Base-by-base conservation (phyloP, 2,113 vertebrate genomes). In the Pseudois nayaur region DNA sequence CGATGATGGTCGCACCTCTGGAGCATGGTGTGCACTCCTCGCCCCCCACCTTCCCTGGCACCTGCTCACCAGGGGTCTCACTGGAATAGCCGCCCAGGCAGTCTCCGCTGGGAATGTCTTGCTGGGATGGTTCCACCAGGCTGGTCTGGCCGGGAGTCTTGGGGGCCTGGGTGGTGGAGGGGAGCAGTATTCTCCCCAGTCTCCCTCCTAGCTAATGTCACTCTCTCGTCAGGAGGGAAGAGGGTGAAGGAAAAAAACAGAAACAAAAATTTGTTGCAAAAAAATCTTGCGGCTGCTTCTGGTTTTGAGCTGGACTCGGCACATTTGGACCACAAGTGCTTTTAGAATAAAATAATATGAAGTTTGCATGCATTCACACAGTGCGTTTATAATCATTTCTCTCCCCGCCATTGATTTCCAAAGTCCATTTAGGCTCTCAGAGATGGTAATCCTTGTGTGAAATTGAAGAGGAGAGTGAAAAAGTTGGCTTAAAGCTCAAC, bases 61-160 rank as follows among this genome's bases (percentile, higher is more conserved):
- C 45, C 45, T 0, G 3, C 29, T 50, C 29, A 12, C 29, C 5
- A 2, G 5, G 29, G 36, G 23, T 45, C 40, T 76, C 64, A 36
- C n/a, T 5, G 1, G 17, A 12, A 23, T 19, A 71, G n/a, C 67
- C 67, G 40, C 67, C n/a, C 10, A 3, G 67, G 19, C n/a, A 12
- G 67, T 40, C 67, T 23, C 67, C 2, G 1, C 67, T 40, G 19
- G 64, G 76, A 48, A 17, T 16, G 43, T 5, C 43, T 48, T 2
- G 1, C n/a, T 36, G 64, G 9, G 9, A 11, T 21, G 17, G n/a
- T 1, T 19, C 19, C n/a, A 21, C 33, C 0, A 9, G 64, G n/a
- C 64, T 71, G 12, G 40, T 29, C 23, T 29, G 74, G 40, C 40
- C 6, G 13, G 40, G 45, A 33, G 78, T 50, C 16, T 10, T 17